Conservation (phyloP, 2,797 vertebrate genomes). For the Gymnothorax javanicus region DNA sequence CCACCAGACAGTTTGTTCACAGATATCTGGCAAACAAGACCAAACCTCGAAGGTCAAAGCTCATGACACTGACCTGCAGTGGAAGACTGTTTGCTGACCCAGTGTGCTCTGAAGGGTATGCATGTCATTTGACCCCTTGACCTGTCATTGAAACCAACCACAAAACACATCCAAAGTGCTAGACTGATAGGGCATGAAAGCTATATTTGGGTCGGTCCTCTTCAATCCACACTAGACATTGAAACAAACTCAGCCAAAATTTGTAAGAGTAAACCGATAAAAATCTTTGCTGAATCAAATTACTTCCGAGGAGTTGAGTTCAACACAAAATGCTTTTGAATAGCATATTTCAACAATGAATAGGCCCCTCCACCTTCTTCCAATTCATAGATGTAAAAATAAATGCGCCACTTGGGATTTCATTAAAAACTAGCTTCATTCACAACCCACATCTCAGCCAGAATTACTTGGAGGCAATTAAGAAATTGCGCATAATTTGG, state of each 20-base stretch:
- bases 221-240: background rate
- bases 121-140: conserved; percentile 10
- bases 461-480: conserved; percentile 5
- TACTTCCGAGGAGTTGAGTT: background rate
- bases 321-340: background rate
- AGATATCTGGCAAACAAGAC: conserved; percentile 15
- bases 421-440: background rate
- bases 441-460: background rate
- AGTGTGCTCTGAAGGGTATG: background rate
- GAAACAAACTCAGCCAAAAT: background rate
- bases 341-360: background rate
- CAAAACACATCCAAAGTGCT: background rate
- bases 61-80: conserved; percentile 7
- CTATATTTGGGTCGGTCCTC: background rate
- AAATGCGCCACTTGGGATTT: background rate
- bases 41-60: conserved; percentile 13
- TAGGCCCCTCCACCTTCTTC: background rate
- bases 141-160: background rate
- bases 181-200: background rate
- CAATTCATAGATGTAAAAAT: background rate
- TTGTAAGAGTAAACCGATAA: background rate
- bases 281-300: background rate
- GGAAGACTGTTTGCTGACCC: background rate
- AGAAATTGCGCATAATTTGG: background rate
- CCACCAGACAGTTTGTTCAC: conserved; percentile 5